Base-by-base conservation (phyloP, 2,113 vertebrate genomes). In the Cynopterus brachyotis region DNA sequence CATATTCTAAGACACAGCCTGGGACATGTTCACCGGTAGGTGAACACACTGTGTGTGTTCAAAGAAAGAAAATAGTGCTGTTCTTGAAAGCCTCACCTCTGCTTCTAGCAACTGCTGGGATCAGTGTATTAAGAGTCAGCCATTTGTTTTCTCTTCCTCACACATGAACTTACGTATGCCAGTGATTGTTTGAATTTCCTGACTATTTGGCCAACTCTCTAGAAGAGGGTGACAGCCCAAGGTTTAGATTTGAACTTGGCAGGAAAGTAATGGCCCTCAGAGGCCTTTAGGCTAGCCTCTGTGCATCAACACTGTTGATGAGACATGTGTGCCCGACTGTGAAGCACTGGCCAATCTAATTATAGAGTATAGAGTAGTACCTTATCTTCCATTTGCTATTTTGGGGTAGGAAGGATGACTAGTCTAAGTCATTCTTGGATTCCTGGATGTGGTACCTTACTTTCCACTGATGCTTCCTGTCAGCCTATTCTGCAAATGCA, bases 381-480 rank as follows among this genome's bases (percentile, higher is more conserved):
- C 35, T 75, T 66, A 42, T 60, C 81, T 95, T 47, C 80, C 26
- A 40, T 19, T 86, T 47, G 35, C 50, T 95, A 66, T 59, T 75
- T 94, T 28, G 35, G 30, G 72, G 12, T 91, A 76, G 96, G 72
- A 97, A 82, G 42, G 24, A 40, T 91, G 76, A 89, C 80, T 95
- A 40, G 64, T 20, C 91, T 47, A 70, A 50, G 67, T 28, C 47
- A 40, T 69, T 91, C 50, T 86, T 95, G 89, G 64, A 96, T 87
- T 90, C 79, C 57, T 47, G 75, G 91, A 37, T 30, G 8, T 28
- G 37, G 42, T 32, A 42, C 40, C 75, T 76, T 62, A 50, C 37
- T 94, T 95, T 75, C 87, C 79, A 92, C 30, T 40, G 47, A 78
- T 50, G 79, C 28, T 96, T 94, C 96, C 88, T 75, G 89, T 57